These are phyloP conservation scores for Dreissena rostriformis DNA, from an alignment of 1,140 invertebrate genomes.

Conservation along the genomic window DNA sequence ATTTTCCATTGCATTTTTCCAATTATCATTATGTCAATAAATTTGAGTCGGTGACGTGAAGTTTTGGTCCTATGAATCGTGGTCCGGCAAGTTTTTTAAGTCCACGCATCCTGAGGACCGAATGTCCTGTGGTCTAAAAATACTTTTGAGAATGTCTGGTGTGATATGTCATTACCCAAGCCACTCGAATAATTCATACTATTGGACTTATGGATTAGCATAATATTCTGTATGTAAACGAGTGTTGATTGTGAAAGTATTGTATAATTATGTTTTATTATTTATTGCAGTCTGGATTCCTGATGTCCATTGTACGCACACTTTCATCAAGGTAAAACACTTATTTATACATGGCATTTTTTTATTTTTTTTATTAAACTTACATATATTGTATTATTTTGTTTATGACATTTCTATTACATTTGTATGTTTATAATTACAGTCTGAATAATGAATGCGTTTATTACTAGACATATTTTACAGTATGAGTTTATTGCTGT, in stretches of 20 bases:
- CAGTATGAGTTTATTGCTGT: neutral
- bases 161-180: neutral
- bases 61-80: too few species aligned
- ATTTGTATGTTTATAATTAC: too few species aligned
- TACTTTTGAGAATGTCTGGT: neutral
- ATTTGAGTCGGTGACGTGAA: too few species aligned
- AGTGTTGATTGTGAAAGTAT: neutral
- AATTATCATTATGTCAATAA: too few species aligned
- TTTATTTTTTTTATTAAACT: neutral
- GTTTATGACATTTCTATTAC: slow-evolving; percentile 20
- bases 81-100: too few species aligned
- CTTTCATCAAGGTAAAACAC: slow-evolving; percentile 75
- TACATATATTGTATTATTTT: slow-evolving; percentile 12
- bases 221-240: neutral
- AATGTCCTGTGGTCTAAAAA: too few species aligned
- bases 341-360: slow-evolving; percentile 13
- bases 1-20: too few species aligned
- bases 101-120: too few species aligned
- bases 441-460: too few species aligned
- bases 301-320: slow-evolving; percentile 82
- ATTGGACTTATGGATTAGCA: neutral
- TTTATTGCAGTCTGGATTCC: slow-evolving; percentile 89
- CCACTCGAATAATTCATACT: neutral
- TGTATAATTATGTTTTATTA: slow-evolving; percentile 45
- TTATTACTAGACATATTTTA: neutral